Evolutionary conservation across 37 sponge, comb jelly and placozoan species (phyloP), one percentile per base, ranked within the genome.

Genomic region (Ephydatia muelleri): DNA sequence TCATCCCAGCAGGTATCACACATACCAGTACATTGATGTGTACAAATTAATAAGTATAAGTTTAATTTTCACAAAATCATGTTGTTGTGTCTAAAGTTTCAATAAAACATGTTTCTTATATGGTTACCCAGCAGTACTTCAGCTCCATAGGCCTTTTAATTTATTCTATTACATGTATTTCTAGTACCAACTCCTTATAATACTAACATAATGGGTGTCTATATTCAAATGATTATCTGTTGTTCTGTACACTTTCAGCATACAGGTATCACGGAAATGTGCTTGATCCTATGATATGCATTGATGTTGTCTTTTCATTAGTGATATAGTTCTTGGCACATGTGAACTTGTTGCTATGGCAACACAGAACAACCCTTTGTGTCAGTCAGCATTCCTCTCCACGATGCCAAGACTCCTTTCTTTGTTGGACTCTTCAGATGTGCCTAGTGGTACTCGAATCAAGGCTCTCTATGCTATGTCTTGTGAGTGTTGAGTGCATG

Each of bases 381-480:
- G 73, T 22, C 91, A 90, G 78, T 6, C 47, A 48, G 91, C 86
- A 1, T 90, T 85, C 26, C 77, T 76, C 25, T 73, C 78, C 23
- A 34, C 82, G 5, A 70, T 90, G 3, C 40, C 86, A 25, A 32
- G 65, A 2, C 65, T 90, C 30, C 39, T 90, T 16, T 26, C 38
- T 21, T 27, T 85, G 36, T 66, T 83, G 2, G 26, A 71, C 16
- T 28, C 39, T 28, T 31, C 65, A 11, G 38, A 33, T 25, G 33
- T 34, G 23, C 28, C 77, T 38, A 57, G 29, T 16, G 83, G 38
- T 21, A 39, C 47, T 26, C 49, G 77, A 49, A 37, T 77, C 23
- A 85, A 90, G 39, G 86, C 91, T 70, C 70, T 90, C 21, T 85
- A 81, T 77, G 91, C 91, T 30, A 23, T 90, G 4, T 90, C 91